Base-by-base conservation (phyloP, 2,797 vertebrate species). In the Lophius americanus region DNA sequence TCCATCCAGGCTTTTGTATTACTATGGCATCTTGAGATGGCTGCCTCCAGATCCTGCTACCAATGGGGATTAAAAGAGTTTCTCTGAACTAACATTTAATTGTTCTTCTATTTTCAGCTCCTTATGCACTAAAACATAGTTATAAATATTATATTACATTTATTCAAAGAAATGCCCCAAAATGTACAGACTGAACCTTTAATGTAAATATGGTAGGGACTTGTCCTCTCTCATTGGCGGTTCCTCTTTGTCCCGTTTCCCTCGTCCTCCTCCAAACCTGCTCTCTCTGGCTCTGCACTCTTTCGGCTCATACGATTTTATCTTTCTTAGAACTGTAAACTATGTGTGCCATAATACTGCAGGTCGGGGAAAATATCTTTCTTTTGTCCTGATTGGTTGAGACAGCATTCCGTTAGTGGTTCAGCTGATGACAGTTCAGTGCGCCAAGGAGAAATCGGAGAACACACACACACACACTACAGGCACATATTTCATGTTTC, bases 361-460 rank as follows among this genome's bases (percentile, higher is more conserved):
- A 70, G 76, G 69, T 81, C 32, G 49, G 55, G 50, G 60, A 74
- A 76, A 76, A 78, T 44, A 68, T 51, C 10, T 73, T 68, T 81
- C 71, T 78, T 82, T 6, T 13, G 42, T 58, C 48, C 44, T 76
- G 81, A 86, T 88, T 86, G 86, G 84, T 76, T 7, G 70, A 82
- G 81, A 75, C 89, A 79, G 70, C 2, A 47, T 55, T 86, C 60
- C 33, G 68, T 71, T 89, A 89, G 85, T 63, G 86, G 85, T 91
- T 85, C 71, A 76, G 81, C 80, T 76, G 86, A 88, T 61, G 75
- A 88, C 86, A 80, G 79, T 63, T 73, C 62, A 61, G 50, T 82
- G 70, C 55, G 83, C 82, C 78, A 81, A 73, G 71, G 68, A 78
- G 86, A 85, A 92, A 89, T 70, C 56, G 57, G 79, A 91, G 88